Evolutionary conservation across 2,113 vertebrate species (phyloP).

Genomic region (Calypte anna): DNA sequence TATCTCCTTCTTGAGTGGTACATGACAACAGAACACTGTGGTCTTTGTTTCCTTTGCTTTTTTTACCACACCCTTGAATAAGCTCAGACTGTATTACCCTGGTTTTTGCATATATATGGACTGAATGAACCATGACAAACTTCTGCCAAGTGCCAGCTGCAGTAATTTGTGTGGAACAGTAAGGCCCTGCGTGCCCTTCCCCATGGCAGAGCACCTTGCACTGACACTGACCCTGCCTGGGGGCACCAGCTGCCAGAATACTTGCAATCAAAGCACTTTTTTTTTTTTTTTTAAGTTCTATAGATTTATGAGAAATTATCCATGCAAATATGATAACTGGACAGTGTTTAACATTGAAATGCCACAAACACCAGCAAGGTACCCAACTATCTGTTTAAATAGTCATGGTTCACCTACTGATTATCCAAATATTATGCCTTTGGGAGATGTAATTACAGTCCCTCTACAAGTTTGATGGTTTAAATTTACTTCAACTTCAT

Average conservation of each 20-base stretch:
- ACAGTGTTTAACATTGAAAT: background rate
- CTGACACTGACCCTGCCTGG: background rate
- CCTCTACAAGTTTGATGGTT: background rate
- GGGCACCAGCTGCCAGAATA: background rate
- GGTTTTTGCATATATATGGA: background rate
- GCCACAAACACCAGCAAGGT: background rate
- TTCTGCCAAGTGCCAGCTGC: background rate
- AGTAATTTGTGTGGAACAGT: accelerated
- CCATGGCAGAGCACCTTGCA: background rate
- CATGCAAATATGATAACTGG: background rate
- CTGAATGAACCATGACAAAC: background rate
- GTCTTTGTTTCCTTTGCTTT: background rate
- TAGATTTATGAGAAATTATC: background rate
- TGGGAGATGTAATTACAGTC: slow-evolving; percentile 13
- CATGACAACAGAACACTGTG: background rate
- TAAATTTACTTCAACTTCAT: slow-evolving; percentile 12
- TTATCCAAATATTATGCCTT: slow-evolving; percentile 36
- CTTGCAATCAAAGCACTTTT: background rate
- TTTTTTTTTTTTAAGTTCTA: background rate
- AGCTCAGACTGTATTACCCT: accelerated
- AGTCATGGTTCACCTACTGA: background rate
- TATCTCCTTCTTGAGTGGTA: background rate
- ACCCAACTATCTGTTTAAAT: background rate
- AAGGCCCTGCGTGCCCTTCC: background rate
- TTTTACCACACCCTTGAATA: background rate